These are phyloP conservation scores for Reticulitermes speratus DNA, from an alignment of 1,140 invertebrate genomes.

Conservation along the genomic window DNA sequence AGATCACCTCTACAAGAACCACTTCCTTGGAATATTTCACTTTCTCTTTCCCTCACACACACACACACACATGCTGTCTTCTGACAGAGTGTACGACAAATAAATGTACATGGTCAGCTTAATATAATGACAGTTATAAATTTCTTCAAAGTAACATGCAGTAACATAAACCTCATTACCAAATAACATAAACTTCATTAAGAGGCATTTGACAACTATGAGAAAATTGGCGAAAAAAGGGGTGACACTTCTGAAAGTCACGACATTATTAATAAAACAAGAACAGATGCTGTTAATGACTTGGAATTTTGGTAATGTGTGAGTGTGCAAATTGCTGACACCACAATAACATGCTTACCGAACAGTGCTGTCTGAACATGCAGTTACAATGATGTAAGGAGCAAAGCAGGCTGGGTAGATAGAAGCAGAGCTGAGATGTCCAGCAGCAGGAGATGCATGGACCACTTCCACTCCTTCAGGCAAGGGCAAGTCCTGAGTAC, in stretches of 20 bases:
- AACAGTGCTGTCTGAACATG: constrained; percentile 84
- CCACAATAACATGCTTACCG: constrained; percentile 43
- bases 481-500: constrained; percentile 79
- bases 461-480: constrained; percentile 88
- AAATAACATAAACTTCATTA: too few species aligned
- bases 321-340: not conserved
- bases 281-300: constrained; percentile 26
- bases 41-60: too few species aligned
- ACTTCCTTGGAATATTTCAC: too few species aligned
- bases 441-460: constrained; percentile 89
- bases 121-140: too few species aligned
- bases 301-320: constrained; percentile 38
- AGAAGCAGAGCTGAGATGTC: constrained; percentile 95
- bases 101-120: too few species aligned
- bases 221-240: too few species aligned
- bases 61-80: too few species aligned
- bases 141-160: too few species aligned
- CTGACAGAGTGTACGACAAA: too few species aligned
- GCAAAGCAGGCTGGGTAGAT: constrained; percentile 98
- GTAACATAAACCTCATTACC: too few species aligned
- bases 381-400: constrained; percentile 92
- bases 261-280: not conserved
- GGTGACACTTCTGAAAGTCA: too few species aligned
- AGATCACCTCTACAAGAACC: too few species aligned
- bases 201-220: not conserved